Conservation (phyloP, 2,888 invertebrate genomes). For the Eupithecia centaureata region DNA sequence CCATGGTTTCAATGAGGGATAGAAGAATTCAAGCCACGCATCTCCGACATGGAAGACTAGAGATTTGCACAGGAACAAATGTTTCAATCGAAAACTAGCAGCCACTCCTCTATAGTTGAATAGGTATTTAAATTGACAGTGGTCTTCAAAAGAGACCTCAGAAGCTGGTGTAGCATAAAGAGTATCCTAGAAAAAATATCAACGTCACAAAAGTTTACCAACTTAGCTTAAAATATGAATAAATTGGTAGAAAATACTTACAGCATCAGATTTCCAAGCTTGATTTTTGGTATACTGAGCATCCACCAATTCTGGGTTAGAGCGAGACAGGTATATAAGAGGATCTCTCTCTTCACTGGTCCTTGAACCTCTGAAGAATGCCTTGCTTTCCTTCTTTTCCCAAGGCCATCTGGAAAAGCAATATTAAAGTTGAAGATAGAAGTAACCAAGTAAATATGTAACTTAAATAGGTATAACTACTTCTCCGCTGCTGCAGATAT, state of each 20-base stretch:
- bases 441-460: neutral
- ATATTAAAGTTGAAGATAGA: neutral
- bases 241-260: slow-evolving; percentile 55
- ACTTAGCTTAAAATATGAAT: neutral
- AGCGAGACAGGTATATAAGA: slow-evolving; percentile 91
- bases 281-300: slow-evolving; percentile 99
- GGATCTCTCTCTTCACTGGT: slow-evolving; percentile 96
- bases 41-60: slow-evolving; percentile 97
- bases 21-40: slow-evolving; percentile 98
- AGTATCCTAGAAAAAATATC: slow-evolving; percentile 88
- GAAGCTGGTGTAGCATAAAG: slow-evolving; percentile 91
- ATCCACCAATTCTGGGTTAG: slow-evolving; percentile 90
- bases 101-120: slow-evolving; percentile 99
- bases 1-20: slow-evolving; percentile 95
- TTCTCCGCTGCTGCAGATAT: slow-evolving; percentile 86
- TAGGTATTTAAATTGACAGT: slow-evolving; percentile 96
- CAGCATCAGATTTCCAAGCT: slow-evolving; percentile 97
- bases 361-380: slow-evolving; percentile 97
- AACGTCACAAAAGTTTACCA: neutral
- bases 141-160: slow-evolving; percentile 95
- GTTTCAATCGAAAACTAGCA: slow-evolving; percentile 98
- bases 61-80: slow-evolving; percentile 96
- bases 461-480: slow-evolving; percentile 53
- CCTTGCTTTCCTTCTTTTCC: slow-evolving; percentile 88
- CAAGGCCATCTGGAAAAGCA: slow-evolving; percentile 84